phyloP scores from a whole-genome alignment of 2,888 invertebrate species.

The Biston betularia region DNA sequence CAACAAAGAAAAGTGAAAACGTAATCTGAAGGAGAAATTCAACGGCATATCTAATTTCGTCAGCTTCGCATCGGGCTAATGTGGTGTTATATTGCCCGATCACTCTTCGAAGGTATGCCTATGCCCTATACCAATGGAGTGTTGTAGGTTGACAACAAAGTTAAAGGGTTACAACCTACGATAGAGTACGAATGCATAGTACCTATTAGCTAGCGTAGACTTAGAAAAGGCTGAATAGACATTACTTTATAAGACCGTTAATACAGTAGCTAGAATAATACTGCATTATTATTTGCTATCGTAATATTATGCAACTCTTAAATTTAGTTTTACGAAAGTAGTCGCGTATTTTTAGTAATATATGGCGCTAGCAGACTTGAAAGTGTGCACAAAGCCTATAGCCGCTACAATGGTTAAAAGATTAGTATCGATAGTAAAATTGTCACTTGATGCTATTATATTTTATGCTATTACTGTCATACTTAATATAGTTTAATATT shows the following conservation, averaged over 20 bases:
- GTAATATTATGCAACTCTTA: conserved; percentile 1
- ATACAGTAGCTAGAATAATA: conserved; percentile 5
- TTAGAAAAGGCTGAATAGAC: not conserved
- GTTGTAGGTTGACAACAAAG: too few species aligned
- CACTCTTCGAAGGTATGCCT: too few species aligned
- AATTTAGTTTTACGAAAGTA: conserved; percentile 1
- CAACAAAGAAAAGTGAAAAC: too few species aligned
- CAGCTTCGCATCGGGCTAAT: too few species aligned
- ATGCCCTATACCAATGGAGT: too few species aligned
- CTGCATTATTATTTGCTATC: not conserved
- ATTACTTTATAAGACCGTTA: not conserved
- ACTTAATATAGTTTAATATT: not conserved
- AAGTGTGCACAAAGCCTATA: conserved; percentile 13
- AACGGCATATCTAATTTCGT: too few species aligned
- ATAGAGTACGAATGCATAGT: too few species aligned
- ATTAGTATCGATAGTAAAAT: conserved; percentile 2
- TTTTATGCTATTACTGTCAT: conserved; percentile 21
- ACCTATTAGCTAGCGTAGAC: too few species aligned
- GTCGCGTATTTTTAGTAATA: not conserved
- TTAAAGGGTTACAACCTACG: too few species aligned
- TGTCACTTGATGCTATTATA: not conserved
- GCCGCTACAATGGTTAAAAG: conserved; percentile 1
- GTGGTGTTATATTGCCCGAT: too few species aligned
- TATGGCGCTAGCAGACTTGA: conserved; percentile 15
- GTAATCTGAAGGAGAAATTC: too few species aligned